Percentiles rank a stretch among this genome's conserved stretches.
These are phyloP conservation scores for Eulithis prunata DNA, from an alignment of 2,888 invertebrate species.

Conservation along the genomic window DNA sequence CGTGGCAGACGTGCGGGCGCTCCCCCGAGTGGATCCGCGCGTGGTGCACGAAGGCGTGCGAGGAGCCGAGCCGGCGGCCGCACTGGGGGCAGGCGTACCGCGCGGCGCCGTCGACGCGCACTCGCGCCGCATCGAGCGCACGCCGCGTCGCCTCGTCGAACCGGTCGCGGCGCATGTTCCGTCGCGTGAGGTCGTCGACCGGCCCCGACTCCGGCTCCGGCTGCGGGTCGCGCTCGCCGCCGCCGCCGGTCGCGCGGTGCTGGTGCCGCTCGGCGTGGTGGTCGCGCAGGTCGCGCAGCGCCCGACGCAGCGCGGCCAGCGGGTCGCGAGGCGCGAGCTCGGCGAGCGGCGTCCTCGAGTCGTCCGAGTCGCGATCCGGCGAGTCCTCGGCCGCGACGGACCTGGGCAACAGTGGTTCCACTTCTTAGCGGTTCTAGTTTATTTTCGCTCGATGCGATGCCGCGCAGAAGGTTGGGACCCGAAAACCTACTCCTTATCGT, in stretches of 20 bases:
- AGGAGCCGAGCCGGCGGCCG: conserved; percentile 71
- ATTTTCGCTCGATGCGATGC: too few relatives aligned
- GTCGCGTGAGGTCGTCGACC: conserved; percentile 69
- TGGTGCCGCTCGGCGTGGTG: conserved; percentile 50
- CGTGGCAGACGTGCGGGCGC: conserved; percentile 86
- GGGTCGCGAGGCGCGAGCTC: conserved; percentile 3
- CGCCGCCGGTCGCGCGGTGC: conserved; percentile 43
- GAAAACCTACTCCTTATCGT: too few relatives aligned
- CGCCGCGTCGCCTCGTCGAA: conserved; percentile 66
- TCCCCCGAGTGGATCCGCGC: conserved; percentile 87
- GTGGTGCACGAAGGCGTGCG: conserved; percentile 86
- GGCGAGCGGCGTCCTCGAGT: conserved; percentile 24
- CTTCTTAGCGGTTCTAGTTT: background rate
- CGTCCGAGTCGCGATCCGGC: conserved; percentile 18
- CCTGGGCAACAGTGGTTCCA: conserved; percentile 20
- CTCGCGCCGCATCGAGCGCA: conserved; percentile 59
- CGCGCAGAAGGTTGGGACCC: too few relatives aligned
- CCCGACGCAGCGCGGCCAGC: conserved; percentile 56
- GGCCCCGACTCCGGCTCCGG: conserved; percentile 50
- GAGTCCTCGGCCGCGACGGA: conserved; percentile 17
- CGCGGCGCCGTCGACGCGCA: conserved; percentile 65
- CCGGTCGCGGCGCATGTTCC: conserved; percentile 65
- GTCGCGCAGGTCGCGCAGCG: conserved; percentile 64
- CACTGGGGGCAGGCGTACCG: conserved; percentile 84
- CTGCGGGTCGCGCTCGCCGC: conserved; percentile 55